Evolutionary conservation across 2,113 vertebrate species (phyloP).

Genomic region (Sturnira hondurensis): DNA sequence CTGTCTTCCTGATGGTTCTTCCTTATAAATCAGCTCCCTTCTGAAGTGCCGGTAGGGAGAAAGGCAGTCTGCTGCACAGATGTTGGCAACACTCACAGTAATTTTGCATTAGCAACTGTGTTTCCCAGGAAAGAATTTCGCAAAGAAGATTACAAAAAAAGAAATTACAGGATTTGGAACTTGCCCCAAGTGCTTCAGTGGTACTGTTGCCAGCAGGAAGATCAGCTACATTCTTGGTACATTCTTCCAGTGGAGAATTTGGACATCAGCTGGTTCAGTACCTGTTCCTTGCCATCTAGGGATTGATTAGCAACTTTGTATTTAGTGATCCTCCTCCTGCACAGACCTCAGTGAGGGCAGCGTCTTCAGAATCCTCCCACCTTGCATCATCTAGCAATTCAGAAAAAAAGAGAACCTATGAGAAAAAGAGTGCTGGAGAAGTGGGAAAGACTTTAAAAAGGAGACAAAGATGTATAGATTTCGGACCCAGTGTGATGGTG

Average conservation of each 20-base stretch:
- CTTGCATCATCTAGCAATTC: conserved; percentile 68
- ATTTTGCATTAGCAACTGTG: conserved; percentile 95
- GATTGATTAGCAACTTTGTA: conserved; percentile 91
- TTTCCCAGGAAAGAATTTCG: conserved; percentile 97
- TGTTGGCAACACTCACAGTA: conserved; percentile 90
- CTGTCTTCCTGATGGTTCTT: conserved; percentile 96
- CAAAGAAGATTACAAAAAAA: conserved; percentile 89
- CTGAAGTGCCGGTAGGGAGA: conserved; percentile 91
- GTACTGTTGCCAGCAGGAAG: conserved; percentile 90
- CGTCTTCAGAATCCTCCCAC: conserved; percentile 66
- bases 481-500: conserved; percentile 93
- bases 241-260: conserved; percentile 86
- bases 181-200: conserved; percentile 94
- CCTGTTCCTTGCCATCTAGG: conserved; percentile 88
- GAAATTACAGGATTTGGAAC: conserved; percentile 90
- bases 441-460: conserved; percentile 92
- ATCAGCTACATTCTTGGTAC: conserved; percentile 83
- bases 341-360: conserved; percentile 73
- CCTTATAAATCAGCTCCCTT: conserved; percentile 92
- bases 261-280: conserved; percentile 89
- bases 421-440: conserved; percentile 90
- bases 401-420: conserved; percentile 89
- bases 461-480: conserved; percentile 95
- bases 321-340: conserved; percentile 84
- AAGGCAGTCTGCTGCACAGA: conserved; percentile 90